Conservation (phyloP, 2,888 invertebrate genomes). For the Kryphioiulus occultus region DNA sequence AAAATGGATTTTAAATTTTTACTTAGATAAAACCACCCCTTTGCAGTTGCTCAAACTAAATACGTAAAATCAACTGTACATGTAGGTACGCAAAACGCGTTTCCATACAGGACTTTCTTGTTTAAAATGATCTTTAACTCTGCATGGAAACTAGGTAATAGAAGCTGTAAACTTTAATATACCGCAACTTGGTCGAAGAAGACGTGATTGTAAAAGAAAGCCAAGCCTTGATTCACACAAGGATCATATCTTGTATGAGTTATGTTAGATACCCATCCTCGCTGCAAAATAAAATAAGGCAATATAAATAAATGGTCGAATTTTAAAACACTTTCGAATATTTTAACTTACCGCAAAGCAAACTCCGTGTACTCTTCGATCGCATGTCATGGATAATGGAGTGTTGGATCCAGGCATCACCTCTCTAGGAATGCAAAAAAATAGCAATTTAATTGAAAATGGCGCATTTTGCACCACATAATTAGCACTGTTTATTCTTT, state of each 20-base stretch:
- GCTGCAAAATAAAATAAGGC: neutral
- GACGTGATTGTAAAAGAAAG: conserved; percentile 70
- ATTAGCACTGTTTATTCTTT: neutral
- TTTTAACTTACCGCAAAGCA: conserved; percentile 5
- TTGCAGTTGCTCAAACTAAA: neutral
- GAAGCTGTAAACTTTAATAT: too few species aligned
- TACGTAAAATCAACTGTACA: too few species aligned
- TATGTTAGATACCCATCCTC: neutral
- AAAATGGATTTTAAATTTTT: too few species aligned
- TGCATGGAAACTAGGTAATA: too few species aligned
- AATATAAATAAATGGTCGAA: neutral
- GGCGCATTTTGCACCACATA: neutral
- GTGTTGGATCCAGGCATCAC: conserved; percentile 46
- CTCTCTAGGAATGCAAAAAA: neutral
- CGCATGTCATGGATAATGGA: conserved; percentile 15
- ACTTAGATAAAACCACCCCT: too few species aligned
- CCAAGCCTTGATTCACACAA: conserved; percentile 61
- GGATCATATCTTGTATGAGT: conserved; percentile 24
- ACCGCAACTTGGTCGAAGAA: conserved; percentile 68
- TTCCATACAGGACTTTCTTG: too few species aligned
- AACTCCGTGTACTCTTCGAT: neutral
- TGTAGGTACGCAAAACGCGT: too few species aligned
- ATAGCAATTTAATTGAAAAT: neutral
- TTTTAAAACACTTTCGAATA: neutral
- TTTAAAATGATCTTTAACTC: too few species aligned